Base-by-base conservation (phyloP, 2,888 invertebrate species). In the Melanotus villosus region DNA sequence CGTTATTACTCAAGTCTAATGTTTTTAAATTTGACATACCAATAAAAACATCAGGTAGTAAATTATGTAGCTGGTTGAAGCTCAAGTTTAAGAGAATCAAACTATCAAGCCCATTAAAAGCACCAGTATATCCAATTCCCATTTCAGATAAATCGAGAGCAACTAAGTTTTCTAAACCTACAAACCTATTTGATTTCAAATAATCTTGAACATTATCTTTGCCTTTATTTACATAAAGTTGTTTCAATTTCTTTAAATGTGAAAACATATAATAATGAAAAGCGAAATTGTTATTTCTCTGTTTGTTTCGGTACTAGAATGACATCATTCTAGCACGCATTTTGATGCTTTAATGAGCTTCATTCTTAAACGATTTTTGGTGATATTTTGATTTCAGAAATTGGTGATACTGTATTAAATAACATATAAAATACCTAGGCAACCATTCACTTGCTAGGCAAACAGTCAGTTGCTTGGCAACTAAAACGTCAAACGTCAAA, bases 11-110 rank as follows among this genome's bases (percentile, higher is more conserved):
- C 16, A 54, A n/a, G 16, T 54, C 18, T 32, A 54, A 10, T 10
- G 9, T n/a, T n/a, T n/a, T 14, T 54, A 54, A 19, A 10, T 18
- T 32, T 5, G 32, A 16, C 54, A 54, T 54, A 9, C 54, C 54
- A 30, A 14, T 10, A 10, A 54, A 54, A 1, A n/a, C 18, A 10
- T 54, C 34, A 1, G n/a, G 0, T 1, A 9, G 5, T 54, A 54
- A 16, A 1, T 1, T 16, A 7, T 16, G 3, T 7, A 54, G 3
- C 1, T 54, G 1, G 18, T 34, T 54, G 7, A 1, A 12, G 7
- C 18, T n/a, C 7, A 54, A n/a, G 6, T 32, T 1, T 18, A 54
- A 12, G 1, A 1, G 1, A 10, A 10, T 1, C 4, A 54, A 12
- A 3, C 9, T 32, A 4, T n/a, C 32, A 16, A 54, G 54, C 1